A percentile compares a stretch with the other conserved stretches of the same genome.
Evolutionary conservation across 2,113 vertebrate species (phyloP).

Genomic region (Microtus montanus): DNA sequence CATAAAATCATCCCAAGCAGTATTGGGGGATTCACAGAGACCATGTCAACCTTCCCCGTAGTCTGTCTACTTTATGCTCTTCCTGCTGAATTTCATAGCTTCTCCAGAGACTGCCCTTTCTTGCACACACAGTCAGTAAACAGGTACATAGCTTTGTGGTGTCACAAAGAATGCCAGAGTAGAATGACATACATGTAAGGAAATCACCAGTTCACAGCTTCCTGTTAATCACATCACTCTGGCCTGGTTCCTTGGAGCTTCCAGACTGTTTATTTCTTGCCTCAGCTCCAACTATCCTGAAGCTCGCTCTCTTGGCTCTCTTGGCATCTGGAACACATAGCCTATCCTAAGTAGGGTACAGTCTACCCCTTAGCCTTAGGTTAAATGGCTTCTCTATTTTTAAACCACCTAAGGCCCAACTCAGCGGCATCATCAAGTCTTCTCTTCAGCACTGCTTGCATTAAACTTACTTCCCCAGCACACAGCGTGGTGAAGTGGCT

Average conservation of each 20-base stretch:
- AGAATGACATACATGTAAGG: background rate
- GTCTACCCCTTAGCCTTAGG: background rate
- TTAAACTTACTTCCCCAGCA: background rate
- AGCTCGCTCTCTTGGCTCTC: background rate
- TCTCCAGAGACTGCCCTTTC: background rate
- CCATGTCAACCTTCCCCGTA: background rate
- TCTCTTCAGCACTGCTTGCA: background rate
- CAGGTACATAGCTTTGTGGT: too few species aligned
- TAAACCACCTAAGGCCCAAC: background rate
- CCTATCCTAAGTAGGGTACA: background rate
- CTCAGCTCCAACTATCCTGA: background rate
- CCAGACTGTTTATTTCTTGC: background rate
- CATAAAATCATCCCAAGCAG: background rate
- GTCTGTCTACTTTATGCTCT: fast-evolving
- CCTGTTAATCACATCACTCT: background rate
- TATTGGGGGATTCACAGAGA: fast-evolving
- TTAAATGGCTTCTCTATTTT: conserved; percentile 36
- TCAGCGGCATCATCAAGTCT: background rate
- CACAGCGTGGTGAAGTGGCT: background rate
- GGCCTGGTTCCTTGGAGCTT: background rate
- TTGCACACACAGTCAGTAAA: background rate
- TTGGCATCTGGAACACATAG: background rate
- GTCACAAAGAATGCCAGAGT: background rate
- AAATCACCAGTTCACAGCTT: background rate
- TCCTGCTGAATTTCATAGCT: background rate